Evolutionary conservation across 2,113 vertebrate species (phyloP).

Genomic region (human): DNA sequence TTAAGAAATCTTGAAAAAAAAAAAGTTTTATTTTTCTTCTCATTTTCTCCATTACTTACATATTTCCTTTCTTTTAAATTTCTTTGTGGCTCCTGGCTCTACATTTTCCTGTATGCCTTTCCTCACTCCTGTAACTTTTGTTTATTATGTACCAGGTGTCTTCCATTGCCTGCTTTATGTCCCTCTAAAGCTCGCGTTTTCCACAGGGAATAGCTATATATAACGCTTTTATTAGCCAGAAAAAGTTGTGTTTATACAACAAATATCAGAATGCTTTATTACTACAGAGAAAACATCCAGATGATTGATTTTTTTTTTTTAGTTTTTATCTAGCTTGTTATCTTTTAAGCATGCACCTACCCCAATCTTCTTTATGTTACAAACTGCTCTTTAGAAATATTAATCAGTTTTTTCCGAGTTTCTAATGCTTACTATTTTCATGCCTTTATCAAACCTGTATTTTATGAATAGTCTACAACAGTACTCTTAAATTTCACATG

Average conservation of each 20-base stretch:
- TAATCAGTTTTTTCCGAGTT: background rate
- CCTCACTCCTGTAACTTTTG: background rate
- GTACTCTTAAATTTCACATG: background rate
- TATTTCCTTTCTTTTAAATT: background rate
- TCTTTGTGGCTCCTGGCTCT: background rate
- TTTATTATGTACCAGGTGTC: background rate
- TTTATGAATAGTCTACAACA: background rate
- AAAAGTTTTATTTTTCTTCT: background rate
- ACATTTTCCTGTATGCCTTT: background rate
- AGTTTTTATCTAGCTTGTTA: background rate
- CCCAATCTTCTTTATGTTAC: background rate
- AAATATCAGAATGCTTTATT: conserved; percentile 45
- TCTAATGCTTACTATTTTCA: background rate
- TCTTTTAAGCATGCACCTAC: background rate
- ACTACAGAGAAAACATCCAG: background rate
- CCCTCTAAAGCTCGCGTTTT: conserved; percentile 35
- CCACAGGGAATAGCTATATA: background rate
- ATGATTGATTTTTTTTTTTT: conserved; percentile 46
- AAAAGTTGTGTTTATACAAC: conserved; percentile 31
- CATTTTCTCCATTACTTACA: background rate
- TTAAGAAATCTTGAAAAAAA: conserved; percentile 30
- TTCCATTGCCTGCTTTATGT: conserved; percentile 2
- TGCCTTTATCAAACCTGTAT: conserved; percentile 23
- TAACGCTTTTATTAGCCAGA: background rate
- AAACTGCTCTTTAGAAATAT: conserved; percentile 8